phyloP scores from a whole-genome alignment of 2,797 vertebrate species.

The Chanos chanos region DNA sequence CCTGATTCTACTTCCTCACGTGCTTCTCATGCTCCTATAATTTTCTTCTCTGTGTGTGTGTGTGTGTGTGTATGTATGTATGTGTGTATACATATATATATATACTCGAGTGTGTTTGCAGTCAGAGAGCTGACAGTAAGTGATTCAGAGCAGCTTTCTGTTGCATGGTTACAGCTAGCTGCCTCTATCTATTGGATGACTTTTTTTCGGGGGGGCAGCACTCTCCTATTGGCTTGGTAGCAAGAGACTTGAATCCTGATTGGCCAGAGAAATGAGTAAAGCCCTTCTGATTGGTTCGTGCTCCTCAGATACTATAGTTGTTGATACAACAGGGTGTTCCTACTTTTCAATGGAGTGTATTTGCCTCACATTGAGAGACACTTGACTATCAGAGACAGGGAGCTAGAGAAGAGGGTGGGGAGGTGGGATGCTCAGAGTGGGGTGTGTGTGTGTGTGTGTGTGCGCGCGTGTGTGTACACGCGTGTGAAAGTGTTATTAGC shows the following conservation, averaged over 20 bases:
- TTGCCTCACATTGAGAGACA: conserved; percentile 34
- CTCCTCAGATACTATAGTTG: conserved; percentile 49
- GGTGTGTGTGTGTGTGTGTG: neutral
- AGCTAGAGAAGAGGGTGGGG: too few relatives aligned
- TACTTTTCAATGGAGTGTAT: conserved; percentile 35
- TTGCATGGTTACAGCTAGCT: conserved; percentile 76
- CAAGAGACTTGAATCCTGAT: conserved; percentile 46
- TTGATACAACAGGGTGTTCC: conserved; percentile 33
- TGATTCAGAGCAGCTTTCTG: conserved; percentile 56
- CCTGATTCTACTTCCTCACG: conserved; percentile 71
- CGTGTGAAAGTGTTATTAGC: conserved; percentile 10
- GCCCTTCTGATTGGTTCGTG: conserved; percentile 57
- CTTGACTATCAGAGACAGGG: conserved; percentile 17
- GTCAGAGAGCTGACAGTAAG: conserved; percentile 10
- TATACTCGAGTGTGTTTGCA: conserved; percentile 5
- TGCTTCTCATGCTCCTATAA: conserved; percentile 66
- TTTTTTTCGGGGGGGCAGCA: conserved; percentile 37
- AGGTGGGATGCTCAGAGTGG: neutral
- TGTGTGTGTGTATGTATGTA: conserved; percentile 20
- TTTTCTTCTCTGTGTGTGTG: conserved; percentile 49
- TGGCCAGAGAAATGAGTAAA: conserved; percentile 50
- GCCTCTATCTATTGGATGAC: conserved; percentile 58
- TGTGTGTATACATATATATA: neutral
- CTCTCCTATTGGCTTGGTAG: conserved; percentile 52
- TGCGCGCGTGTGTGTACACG: conserved; percentile 1